Evolutionary conservation across 2,113 vertebrate genomes (phyloP), one percentile per base, ranked within the genome.

Genomic region (Pitta sordida): DNA sequence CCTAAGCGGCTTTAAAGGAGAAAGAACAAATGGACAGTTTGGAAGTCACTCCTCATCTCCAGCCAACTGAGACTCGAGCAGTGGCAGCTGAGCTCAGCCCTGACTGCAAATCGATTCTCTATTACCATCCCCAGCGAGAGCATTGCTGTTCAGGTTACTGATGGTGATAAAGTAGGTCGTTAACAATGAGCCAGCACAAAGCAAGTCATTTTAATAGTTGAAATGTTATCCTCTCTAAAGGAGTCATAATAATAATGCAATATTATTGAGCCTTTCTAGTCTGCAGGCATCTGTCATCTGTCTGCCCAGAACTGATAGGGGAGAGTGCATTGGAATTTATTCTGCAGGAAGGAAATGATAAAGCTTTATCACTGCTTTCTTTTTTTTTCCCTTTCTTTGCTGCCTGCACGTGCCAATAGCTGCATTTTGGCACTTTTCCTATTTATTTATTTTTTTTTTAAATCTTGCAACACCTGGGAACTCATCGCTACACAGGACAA

Each of bases 151-250:
- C 59, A 70, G 70, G 48, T 87, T 91, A 64, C 69, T 91, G 83
- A 84, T 88, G 82, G 88, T 91, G 96, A 94, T 95, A 93, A 88
- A 97, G 87, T 55, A 64, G 37, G 68, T 90, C 83, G 27, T 95
- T 96, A 95, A 96, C 83, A 94, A 85, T 63, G 53, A 95, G 77
- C 73, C 86, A 83, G 82, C 87, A 92, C 69, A 94, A 96, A 94
- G 43, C 90, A 92, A 93, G 84, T 79, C 63, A 94, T 95, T 96
- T 94, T 90, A 94, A 90, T 88, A 90, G 87, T 41, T 83, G 65
- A 93, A 96, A 95, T 79, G 51, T 91, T 91, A 89, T 90, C 81
- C 64, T 87, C 89, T 95, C 55, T 75, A 65, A 79, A 95, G 90
- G 88, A 59, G 81, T 86, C 79, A 93, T 94, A 58, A 96, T 70